Conservation (phyloP, 2,888 invertebrate species). For the Seladonia tumulorum region DNA sequence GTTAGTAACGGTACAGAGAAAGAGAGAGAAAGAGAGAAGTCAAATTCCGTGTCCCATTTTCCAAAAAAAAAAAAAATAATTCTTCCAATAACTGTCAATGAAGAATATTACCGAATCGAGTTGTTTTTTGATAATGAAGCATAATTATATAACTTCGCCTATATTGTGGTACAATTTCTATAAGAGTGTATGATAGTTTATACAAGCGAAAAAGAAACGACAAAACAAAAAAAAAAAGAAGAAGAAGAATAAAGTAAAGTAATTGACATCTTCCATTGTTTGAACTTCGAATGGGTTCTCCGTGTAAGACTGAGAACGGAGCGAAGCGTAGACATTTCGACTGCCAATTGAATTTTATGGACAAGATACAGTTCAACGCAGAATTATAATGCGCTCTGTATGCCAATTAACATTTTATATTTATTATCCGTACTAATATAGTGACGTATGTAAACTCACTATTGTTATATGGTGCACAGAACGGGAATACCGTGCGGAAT, state of each 20-base stretch:
- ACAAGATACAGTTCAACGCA: constrained; percentile 62
- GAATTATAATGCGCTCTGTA: constrained; percentile 65
- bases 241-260: background rate
- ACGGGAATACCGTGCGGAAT: constrained; percentile 41
- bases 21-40: constrained; percentile 11
- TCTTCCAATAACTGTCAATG: constrained; percentile 50
- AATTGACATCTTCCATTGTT: constrained; percentile 54
- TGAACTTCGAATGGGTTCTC: constrained; percentile 49
- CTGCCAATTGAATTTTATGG: constrained; percentile 60
- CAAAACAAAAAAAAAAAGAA: background rate
- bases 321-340: constrained; percentile 39
- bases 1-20: constrained; percentile 41
- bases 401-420: constrained; percentile 75
- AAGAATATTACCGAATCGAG: constrained; percentile 39
- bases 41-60: constrained; percentile 52
- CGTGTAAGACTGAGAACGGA: constrained; percentile 50
- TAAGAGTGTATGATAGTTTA: constrained; percentile 52
- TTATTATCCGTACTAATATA: constrained; percentile 72
- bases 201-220: constrained; percentile 21
- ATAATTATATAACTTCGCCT: constrained; percentile 56
- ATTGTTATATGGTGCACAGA: constrained; percentile 63
- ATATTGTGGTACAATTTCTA: constrained; percentile 54
- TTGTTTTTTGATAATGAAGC: constrained; percentile 60
- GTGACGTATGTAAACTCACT: constrained; percentile 64
- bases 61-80: constrained; percentile 24